phyloP scores from a whole-genome alignment of 2,797 vertebrate genomes.

The Hapalemur alaotrensis region DNA sequence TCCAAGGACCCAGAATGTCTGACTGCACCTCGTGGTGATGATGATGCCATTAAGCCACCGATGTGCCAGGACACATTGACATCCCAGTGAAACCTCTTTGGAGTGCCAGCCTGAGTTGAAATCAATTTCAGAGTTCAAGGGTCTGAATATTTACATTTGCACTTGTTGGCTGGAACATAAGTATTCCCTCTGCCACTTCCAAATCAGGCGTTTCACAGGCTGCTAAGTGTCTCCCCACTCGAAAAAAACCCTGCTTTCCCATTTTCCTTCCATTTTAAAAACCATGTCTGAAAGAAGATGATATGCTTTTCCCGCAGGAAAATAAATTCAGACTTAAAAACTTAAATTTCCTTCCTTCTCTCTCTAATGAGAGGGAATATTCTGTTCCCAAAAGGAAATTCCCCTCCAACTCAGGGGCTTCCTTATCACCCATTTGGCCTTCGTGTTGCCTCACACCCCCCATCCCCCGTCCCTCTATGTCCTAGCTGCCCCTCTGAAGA shows the following conservation, averaged over 20 bases:
- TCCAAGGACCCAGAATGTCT: not conserved
- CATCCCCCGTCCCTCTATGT: constrained; percentile 26
- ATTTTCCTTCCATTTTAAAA: constrained; percentile 86
- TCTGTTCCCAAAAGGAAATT: constrained; percentile 83
- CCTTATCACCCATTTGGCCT: constrained; percentile 75
- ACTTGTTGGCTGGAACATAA: constrained; percentile 31
- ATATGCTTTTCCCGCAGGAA: constrained; percentile 75
- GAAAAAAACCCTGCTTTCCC: constrained; percentile 83
- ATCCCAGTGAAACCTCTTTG: not conserved
- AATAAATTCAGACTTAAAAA: constrained; percentile 75
- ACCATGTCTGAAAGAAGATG: constrained; percentile 83
- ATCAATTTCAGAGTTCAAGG: constrained; percentile 52
- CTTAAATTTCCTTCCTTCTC: too few relatives aligned
- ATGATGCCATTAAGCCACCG: not conserved
- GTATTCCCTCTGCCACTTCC: constrained; percentile 39
- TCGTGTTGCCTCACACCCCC: not conserved
- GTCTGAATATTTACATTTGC: constrained; percentile 61
- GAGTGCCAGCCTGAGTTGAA: constrained; percentile 47
- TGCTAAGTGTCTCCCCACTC: constrained; percentile 68
- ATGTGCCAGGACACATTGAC: not conserved
- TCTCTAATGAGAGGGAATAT: constrained; percentile 82
- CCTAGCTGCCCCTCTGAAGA: constrained; percentile 65
- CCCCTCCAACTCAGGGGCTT: constrained; percentile 80
- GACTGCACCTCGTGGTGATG: not conserved
- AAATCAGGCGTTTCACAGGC: constrained; percentile 75